Evolutionary conservation across 2,888 invertebrate genomes (phyloP).

Genomic region (Schizotus pectinicornis): DNA sequence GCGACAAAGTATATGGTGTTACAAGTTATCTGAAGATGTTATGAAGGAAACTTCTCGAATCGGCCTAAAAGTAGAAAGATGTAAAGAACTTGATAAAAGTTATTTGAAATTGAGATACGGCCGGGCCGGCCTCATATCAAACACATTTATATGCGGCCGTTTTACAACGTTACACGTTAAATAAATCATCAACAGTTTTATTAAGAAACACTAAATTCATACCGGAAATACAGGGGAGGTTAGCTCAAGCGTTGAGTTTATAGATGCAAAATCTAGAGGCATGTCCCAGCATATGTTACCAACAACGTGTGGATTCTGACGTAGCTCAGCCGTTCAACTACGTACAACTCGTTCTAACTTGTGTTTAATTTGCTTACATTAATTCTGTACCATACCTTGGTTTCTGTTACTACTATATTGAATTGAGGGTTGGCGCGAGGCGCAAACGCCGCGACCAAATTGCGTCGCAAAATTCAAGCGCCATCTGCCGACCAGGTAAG

Average conservation of each 20-base stretch:
- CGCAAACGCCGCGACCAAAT: conserved; percentile 11
- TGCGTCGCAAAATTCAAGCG: neutral
- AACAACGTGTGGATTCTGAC: conserved; percentile 32
- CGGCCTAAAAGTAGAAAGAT: conserved; percentile 19
- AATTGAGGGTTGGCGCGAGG: conserved; percentile 22
- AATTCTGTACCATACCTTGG: conserved; percentile 27
- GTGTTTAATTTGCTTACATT: conserved; percentile 34
- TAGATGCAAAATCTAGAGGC: conserved; percentile 34
- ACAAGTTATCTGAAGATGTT: conserved; percentile 28
- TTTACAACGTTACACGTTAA: neutral
- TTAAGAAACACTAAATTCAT: conserved; percentile 13
- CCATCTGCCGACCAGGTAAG: too few species aligned
- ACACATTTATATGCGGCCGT: conserved; percentile 3
- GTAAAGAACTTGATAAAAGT: conserved; percentile 30
- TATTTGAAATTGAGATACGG: conserved; percentile 25
- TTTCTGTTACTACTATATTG: conserved; percentile 24
- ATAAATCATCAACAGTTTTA: conserved; percentile 3
- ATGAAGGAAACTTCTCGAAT: conserved; percentile 28
- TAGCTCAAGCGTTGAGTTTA: conserved; percentile 30
- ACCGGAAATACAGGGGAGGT: conserved; percentile 11
- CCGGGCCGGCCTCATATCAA: conserved; percentile 1
- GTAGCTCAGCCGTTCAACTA: conserved; percentile 29
- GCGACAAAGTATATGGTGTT: conserved; percentile 27
- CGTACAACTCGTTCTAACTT: conserved; percentile 34
- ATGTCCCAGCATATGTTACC: conserved; percentile 37